Base-by-base conservation (phyloP, 2,797 vertebrate genomes). In the Streptopelia turtur region DNA sequence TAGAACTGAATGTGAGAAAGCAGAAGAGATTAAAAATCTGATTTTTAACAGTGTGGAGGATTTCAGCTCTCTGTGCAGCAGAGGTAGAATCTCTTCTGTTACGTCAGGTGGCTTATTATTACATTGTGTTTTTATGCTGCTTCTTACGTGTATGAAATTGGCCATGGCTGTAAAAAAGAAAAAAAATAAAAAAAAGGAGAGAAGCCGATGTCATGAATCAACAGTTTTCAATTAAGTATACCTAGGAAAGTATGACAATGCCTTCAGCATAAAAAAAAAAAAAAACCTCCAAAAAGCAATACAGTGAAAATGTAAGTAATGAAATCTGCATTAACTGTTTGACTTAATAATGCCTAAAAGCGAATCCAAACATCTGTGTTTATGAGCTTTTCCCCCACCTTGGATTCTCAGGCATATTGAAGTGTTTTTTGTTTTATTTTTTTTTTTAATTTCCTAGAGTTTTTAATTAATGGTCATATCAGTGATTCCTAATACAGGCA, bases 231-330 rank as follows among this genome's bases (percentile, higher is more conserved):
- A 74, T 76, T 66, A 91, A 52, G 22, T 45, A 37, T 30, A 30
- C 14, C 11, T 41, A 41, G 5, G 27, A 75, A 81, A 66, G 28
- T 27, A 23, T 1, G 6, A 64, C 21, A 49, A 37, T 78, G 83
- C 55, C 61, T 71, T 94, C 72, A 88, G 79, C 23, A 61, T 41
- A 83, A 94, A 75, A 45, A 88, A 86, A 87, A 86, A 87, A 83
- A 15, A 8, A n/a, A n/a, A n/a, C n/a, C 4, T 23, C 24, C 27
- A 24, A 71, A 83, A 90, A 55, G 2, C 22, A 90, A 82, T n/a
- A 39, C 8, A 65, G 50, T 55, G 53, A 79, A 95, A 90, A 81
- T 64, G 10, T 90, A 88, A 13, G 5, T 83, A 87, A 89, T 82
- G 31, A 83, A 91, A 91, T 66, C 52, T 66, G 3, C 83, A 41